These are phyloP conservation scores for Neopelma chrysocephalum DNA, from an alignment of 2,797 vertebrate genomes.

Conservation along the genomic window DNA sequence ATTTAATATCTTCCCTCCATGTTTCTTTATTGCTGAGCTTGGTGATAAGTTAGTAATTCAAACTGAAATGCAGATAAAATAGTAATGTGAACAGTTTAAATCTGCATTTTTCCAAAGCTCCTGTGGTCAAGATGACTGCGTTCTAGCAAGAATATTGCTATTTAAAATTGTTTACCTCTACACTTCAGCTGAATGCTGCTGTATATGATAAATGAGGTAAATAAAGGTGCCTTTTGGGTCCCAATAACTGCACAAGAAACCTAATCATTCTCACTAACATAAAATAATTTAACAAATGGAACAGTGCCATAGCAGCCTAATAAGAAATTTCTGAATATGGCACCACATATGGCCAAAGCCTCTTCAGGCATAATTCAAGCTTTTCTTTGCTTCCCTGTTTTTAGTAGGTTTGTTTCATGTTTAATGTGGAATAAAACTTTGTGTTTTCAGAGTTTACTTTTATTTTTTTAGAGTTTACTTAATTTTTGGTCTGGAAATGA, in stretches of 20 bases:
- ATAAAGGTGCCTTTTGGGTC: slow-evolving; percentile 68
- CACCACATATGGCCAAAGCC: slow-evolving; percentile 33
- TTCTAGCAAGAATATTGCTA: slow-evolving; percentile 48
- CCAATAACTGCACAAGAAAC: slow-evolving; percentile 68
- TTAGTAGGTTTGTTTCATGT: background rate
- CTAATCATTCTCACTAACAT: slow-evolving; percentile 65
- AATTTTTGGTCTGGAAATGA: background rate
- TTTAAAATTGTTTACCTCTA: slow-evolving; percentile 75
- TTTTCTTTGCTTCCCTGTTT: background rate
- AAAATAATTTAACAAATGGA: slow-evolving; percentile 74
- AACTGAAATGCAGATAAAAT: slow-evolving; percentile 68
- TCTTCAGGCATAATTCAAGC: slow-evolving; percentile 19
- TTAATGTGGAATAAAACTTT: slow-evolving; percentile 8
- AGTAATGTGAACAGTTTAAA: slow-evolving; percentile 68
- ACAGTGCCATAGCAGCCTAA: slow-evolving; percentile 48
- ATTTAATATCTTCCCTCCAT: slow-evolving; percentile 65
- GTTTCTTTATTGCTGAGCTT: slow-evolving; percentile 73
- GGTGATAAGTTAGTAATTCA: slow-evolving; percentile 71
- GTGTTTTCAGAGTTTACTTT: background rate
- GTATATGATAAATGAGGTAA: slow-evolving; percentile 74
- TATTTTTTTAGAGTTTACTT: background rate
- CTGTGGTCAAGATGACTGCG: slow-evolving; percentile 67
- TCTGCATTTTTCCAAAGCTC: slow-evolving; percentile 70
- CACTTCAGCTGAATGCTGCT: slow-evolving; percentile 59
- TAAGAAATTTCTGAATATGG: slow-evolving; percentile 63